Percentiles rank a stretch among this genome's conserved stretches.
phyloP scores from a whole-genome alignment of 2,113 vertebrate species.

The Merops nubicus region DNA sequence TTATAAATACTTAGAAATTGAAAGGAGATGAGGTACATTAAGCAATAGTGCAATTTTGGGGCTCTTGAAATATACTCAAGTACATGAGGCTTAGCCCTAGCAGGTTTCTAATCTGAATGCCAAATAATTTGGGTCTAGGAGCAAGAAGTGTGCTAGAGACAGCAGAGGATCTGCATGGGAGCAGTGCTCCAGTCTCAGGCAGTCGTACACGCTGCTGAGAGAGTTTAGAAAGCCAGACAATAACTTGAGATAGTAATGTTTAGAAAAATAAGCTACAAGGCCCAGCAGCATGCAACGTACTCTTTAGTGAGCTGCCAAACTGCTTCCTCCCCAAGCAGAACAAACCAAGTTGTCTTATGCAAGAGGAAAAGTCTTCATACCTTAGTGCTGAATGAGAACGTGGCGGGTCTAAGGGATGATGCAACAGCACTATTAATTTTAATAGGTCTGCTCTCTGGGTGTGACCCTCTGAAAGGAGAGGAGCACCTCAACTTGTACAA shows the following conservation, averaged over 20 bases:
- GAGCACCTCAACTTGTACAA: background rate
- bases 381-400: background rate
- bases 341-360: background rate
- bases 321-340: background rate
- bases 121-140: background rate
- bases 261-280: background rate
- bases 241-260: background rate
- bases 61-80: background rate
- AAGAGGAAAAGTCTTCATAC: constrained; percentile 53
- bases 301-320: background rate
- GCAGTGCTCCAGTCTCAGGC: background rate
- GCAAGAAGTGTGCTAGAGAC: background rate
- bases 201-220: background rate
- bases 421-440: background rate
- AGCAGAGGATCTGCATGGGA: background rate
- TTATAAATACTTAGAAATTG: background rate
- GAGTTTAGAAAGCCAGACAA: background rate
- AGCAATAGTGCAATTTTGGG: background rate
- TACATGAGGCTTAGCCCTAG: background rate
- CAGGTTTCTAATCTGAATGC: background rate
- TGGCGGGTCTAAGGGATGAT: background rate
- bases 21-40: background rate
- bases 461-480: background rate
- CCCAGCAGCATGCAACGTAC: background rate
- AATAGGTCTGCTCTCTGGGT: constrained; percentile 29